These are phyloP conservation scores for Tenthredo distinguenda DNA, from an alignment of 2,888 invertebrate species.

Conservation along the genomic window DNA sequence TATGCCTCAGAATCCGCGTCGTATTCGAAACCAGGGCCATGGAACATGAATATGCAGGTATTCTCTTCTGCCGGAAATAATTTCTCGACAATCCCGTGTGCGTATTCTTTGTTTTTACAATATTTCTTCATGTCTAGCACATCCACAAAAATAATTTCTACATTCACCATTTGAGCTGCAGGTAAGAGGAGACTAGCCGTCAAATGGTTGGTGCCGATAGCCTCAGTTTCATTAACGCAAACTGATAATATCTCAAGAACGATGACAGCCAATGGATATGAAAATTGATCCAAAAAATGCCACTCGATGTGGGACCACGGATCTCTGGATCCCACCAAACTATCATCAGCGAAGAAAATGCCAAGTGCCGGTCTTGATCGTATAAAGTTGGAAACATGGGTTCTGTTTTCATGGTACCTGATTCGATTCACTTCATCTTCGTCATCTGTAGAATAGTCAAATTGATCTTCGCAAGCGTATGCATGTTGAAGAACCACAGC, in stretches of 20 bases:
- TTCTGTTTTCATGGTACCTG: not conserved
- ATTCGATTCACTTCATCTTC: not conserved
- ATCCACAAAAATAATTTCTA: not conserved
- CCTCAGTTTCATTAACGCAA: not conserved
- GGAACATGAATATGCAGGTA: not conserved
- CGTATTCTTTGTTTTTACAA: not conserved
- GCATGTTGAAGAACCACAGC: not conserved
- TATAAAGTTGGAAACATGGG: not conserved
- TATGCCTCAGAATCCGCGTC: not conserved
- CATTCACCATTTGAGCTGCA: not conserved
- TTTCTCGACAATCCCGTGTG: not conserved
- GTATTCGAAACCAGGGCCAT: not conserved
- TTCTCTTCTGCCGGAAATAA: not conserved
- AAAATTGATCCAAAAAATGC: not conserved
- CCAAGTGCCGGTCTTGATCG: not conserved
- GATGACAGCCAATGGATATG: not conserved
- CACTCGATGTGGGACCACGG: not conserved
- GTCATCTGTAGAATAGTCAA: not conserved
- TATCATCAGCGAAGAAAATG: not conserved
- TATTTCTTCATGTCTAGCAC: not conserved
- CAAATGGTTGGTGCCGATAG: not conserved
- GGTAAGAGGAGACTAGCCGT: not conserved
- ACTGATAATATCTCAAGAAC: not conserved
- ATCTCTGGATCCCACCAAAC: not conserved
- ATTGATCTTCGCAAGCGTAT: not conserved